Evolutionary conservation across 2,113 vertebrate species (phyloP).

Genomic region (Lophura nycthemera): DNA sequence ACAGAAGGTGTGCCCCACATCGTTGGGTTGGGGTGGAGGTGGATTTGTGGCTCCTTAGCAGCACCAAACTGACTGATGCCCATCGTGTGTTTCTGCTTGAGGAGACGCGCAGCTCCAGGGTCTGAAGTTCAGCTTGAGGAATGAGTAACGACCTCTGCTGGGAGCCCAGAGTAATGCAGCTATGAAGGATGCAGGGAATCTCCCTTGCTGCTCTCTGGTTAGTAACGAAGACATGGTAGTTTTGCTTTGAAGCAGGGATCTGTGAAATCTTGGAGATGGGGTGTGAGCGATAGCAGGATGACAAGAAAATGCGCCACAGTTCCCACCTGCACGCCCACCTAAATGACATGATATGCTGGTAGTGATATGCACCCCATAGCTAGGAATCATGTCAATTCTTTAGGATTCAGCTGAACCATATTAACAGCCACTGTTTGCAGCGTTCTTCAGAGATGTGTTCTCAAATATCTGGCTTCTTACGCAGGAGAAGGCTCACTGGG

Average conservation of each 20-base stretch:
- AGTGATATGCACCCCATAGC: neutral
- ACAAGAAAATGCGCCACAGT: neutral
- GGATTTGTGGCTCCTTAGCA: neutral
- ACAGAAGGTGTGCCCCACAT: neutral
- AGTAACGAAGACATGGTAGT: neutral
- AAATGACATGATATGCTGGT: neutral
- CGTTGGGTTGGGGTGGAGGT: neutral
- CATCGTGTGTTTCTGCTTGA: neutral
- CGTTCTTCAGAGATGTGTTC: neutral
- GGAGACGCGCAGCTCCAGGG: neutral
- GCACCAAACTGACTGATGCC: neutral
- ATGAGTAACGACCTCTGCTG: neutral
- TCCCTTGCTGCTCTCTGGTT: neutral
- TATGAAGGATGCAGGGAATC: neutral
- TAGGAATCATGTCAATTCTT: neutral
- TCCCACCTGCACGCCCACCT: neutral
- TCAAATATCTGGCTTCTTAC: neutral
- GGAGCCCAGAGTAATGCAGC: neutral
- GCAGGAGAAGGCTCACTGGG: neutral
- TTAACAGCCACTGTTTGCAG: neutral
- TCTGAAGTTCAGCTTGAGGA: neutral
- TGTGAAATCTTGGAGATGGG: neutral
- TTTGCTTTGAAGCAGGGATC: neutral
- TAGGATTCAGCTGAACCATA: neutral
- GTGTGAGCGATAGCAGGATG: neutral